These are phyloP conservation scores for Sminthurinus signatus DNA, from an alignment of 1,140 invertebrate species.

Conservation along the genomic window DNA sequence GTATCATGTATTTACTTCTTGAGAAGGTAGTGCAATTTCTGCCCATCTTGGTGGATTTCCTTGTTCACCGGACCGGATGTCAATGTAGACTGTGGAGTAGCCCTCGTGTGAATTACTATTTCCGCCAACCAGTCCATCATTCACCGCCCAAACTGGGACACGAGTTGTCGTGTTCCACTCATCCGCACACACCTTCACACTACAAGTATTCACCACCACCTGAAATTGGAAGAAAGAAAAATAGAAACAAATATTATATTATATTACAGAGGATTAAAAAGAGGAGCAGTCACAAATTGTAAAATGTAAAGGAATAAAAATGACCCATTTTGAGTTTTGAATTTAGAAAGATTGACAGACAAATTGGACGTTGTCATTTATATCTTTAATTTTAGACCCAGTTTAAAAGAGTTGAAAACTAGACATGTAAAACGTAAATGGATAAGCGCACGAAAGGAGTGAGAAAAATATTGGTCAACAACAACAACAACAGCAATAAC, in stretches of 20 bases:
- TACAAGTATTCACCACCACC: conserved; percentile 37
- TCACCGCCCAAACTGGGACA: conserved; percentile 39
- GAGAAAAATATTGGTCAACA: conserved; percentile 4
- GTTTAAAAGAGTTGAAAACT: too few species aligned
- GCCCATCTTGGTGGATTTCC: conserved; percentile 37
- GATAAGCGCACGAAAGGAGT: too few species aligned
- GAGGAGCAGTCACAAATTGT: background rate
- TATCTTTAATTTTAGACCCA: too few species aligned
- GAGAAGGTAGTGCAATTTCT: conserved; percentile 33
- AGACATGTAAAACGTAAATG: too few species aligned
- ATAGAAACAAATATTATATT: too few species aligned
- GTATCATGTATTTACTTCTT: too few species aligned
- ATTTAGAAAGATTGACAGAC: too few species aligned
- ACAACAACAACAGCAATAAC: too few species aligned
- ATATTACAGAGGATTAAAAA: background rate
- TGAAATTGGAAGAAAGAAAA: background rate
- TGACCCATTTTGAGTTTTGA: too few species aligned
- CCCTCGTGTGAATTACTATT: conserved; percentile 15
- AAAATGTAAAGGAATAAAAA: too few species aligned
- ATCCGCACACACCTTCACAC: conserved; percentile 39
- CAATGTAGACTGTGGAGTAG: conserved; percentile 10
- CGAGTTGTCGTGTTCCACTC: conserved; percentile 41
- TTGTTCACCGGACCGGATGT: conserved; percentile 26
- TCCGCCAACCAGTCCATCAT: conserved; percentile 39
- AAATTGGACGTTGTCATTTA: too few species aligned